Evolutionary conservation across 2,888 invertebrate species (phyloP), one percentile per base, ranked within the genome.

Genomic region (Apamea anceps): DNA sequence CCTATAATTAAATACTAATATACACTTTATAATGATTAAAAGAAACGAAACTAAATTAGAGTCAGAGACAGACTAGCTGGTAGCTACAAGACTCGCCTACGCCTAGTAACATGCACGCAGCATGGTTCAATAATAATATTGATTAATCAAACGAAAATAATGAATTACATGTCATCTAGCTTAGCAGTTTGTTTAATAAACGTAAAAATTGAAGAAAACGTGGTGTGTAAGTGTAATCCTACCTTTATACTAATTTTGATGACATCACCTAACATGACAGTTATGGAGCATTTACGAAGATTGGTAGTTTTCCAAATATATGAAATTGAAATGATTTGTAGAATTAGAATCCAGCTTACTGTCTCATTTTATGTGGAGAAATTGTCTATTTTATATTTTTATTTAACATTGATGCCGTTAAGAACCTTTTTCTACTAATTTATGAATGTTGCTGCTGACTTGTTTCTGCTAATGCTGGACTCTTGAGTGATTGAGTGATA

Each of bases 231-330:
- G 65, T 81, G 15, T 75, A 75, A 2, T 70, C 80, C 48, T 71
- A n/a, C 32, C 70, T 66, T 82, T 75, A 82, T 2, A 62, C 45
- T 21, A 18, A n/a, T 67, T 67, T 78, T 48, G 60, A 67, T 81
- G 85, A 68, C 85, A 79, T 72, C 79, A 67, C 25, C 15, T 0
- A 12, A 15, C 0, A 28, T 79, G 84, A 66, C 72, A 85, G 67
- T 1, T 15, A 21, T 0, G 8, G 13, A 51, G 63, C 72, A 63
- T 82, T 82, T 62, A 72, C 21, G 37, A 84, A 79, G 85, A 42
- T 21, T 1, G 62, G 0, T 62, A 57, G 7, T 5, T 12, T 15
- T 28, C 10, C 1, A 78, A 54, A 25, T 18, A 4, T 0, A 32
- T 21, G 2, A 51, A 25, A 77, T 25, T 25, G 7, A 12, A 32